Evolutionary conservation across 1,140 invertebrate species (phyloP), one percentile per base, ranked within the genome.

Genomic region (Chionoecetes opilio): DNA sequence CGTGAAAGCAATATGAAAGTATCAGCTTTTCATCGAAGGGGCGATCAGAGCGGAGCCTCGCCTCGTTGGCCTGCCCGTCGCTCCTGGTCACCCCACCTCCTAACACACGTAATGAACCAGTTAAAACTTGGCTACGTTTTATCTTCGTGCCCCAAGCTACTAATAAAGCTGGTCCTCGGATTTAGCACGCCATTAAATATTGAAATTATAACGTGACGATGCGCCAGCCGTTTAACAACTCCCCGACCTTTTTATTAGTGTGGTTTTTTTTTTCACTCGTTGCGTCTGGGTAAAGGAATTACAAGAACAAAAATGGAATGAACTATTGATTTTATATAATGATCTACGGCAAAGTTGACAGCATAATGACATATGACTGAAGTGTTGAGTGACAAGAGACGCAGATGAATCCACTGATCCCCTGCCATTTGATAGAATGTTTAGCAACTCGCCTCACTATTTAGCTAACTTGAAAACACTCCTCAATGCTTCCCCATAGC

Each of bases 161-260:
- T 95, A 95, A 95, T 95, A 95, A 95, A 95, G 94, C 94, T 95
- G 94, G 90, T 92, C 85, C 90, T 38, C 82, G 90, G 90, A 95
- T 92, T 95, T 95, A 95, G 90, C 94, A 95, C 90, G n/a, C 94
- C 94, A 95, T 95, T 95, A 95, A 95, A 95, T 95, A 95, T 95
- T 90, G 94, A 95, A 95, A 95, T 95, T 95, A 95, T 92, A 95
- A 92, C 90, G 32, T 53, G 93, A 37, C 29, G n/a, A 31, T 26
- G 38, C n/a, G 34, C 84, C 37, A 14, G 29, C 37, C 82, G 6
- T 53, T 93, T 93, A 87, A 63, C 82, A 93, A 11, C 84, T 5
- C 92, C 35, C 32, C 46, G 82, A 11, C 37, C 35, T 31, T 82
- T 90, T 26, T 46, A 37, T 90, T 75, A n/a, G n/a, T 5, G 6